Evolutionary conservation across 2,113 vertebrate genomes (phyloP), one percentile per base, ranked within the genome.

Genomic region (Spilogale gracilis): DNA sequence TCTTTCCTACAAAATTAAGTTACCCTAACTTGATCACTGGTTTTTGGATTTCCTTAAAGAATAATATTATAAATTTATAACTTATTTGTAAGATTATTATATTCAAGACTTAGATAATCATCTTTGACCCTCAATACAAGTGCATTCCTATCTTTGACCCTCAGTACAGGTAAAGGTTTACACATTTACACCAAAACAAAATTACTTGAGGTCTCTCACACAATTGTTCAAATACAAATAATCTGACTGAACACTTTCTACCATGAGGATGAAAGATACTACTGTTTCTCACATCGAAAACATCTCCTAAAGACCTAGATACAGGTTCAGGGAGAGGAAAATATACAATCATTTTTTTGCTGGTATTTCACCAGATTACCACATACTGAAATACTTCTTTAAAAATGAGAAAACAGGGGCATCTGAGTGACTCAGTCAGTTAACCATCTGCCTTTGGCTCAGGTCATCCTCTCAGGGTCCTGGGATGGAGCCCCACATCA

Each of bases 161-260:
- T 92, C 60, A 50, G 7, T 78, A 69, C 12, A 71, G 30, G 16
- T 56, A 79, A 78, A 20, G 16, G 79, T 60, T 45, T 89, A 54
- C 65, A 76, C 60, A 92, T 38, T 43, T 79, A 89, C 63, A 61
- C 60, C 54, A 95, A 82, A 92, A 79, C 16, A 89, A 73, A 94
- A 94, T 96, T 65, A 87, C 56, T 16, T 81, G 18, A 91, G 79
- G 61, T 38, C 18, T 92, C 45, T 96, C 61, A 48, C 43, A 84
- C n/a, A 84, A 79, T 17, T 89, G 17, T 4, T 89, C 6, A 3
- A 48, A 58, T 4, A 89, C 9, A 56, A 58, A 54, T 25, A 83
- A 84, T 20, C 30, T 25, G 76, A 93, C 9, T 48, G 30, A 95
- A 65, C 30, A 11, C 23, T 50, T 95, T 69, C 71, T 63, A 95